phyloP scores from a whole-genome alignment of 1,140 invertebrate species.

The Sinonovacula constricta region DNA sequence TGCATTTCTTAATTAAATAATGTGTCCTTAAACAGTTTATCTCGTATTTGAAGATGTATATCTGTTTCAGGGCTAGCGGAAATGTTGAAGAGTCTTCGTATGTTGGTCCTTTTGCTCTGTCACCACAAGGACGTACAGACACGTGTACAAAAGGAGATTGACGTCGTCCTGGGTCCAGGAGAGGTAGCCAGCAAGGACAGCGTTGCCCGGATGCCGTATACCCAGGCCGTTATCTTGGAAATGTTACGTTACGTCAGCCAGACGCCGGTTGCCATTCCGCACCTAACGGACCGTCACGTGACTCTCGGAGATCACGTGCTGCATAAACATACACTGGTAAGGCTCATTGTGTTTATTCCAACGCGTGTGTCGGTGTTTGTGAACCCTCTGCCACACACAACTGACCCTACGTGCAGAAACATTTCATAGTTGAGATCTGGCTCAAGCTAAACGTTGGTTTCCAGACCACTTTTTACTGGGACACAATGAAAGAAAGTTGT shows the following conservation, averaged over 20 bases:
- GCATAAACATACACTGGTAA: slow-evolving; percentile 70
- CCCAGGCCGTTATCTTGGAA: slow-evolving; percentile 68
- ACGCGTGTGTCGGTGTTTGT: too few relatives aligned
- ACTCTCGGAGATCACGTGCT: slow-evolving; percentile 72
- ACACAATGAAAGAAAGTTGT: too few relatives aligned
- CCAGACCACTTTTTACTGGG: too few relatives aligned
- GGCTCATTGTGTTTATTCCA: too few relatives aligned
- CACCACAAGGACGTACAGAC: slow-evolving; percentile 76
- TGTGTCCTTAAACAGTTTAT: too few relatives aligned
- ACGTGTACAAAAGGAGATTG: slow-evolving; percentile 56
- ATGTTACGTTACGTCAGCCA: slow-evolving; percentile 65
- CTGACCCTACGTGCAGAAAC: too few relatives aligned
- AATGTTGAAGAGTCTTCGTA: slow-evolving; percentile 46
- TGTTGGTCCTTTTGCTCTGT: slow-evolving; percentile 80
- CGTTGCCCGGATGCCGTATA: slow-evolving; percentile 68
- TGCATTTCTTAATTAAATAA: too few relatives aligned
- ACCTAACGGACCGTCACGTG: too few relatives aligned
- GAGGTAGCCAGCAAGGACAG: slow-evolving; percentile 78
- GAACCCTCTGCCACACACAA: too few relatives aligned
- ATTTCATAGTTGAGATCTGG: too few relatives aligned
- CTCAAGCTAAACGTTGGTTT: too few relatives aligned
- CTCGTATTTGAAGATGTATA: too few relatives aligned
- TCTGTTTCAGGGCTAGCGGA: slow-evolving; percentile 46
- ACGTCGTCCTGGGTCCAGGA: slow-evolving; percentile 70
- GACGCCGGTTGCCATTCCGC: slow-evolving; percentile 75